phyloP scores from a whole-genome alignment of 2,888 invertebrate genomes.

The Phalera bucephala region DNA sequence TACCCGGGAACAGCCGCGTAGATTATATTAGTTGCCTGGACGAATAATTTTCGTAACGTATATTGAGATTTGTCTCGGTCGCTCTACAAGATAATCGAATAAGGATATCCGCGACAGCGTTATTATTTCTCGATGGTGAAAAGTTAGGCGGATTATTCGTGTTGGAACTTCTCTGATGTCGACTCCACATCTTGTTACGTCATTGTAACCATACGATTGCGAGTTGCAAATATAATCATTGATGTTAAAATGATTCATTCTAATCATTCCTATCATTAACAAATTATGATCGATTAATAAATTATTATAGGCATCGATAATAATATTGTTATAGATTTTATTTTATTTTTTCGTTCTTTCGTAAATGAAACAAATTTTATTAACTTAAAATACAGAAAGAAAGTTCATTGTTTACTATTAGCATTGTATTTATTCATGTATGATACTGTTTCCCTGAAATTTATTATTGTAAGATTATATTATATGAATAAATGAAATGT shows the following conservation, averaged over 20 bases:
- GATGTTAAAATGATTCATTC: slow-evolving; percentile 60
- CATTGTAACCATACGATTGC: slow-evolving; percentile 39
- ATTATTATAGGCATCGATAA: slow-evolving; percentile 15
- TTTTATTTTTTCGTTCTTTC: slow-evolving; percentile 55
- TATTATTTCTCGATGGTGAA: no score
- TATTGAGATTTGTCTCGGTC: no score
- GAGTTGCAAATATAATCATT: slow-evolving; percentile 49
- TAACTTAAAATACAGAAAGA: slow-evolving; percentile 59
- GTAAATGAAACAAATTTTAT: slow-evolving; percentile 52
- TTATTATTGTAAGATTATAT: slow-evolving; percentile 80
- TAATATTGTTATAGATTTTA: slow-evolving; percentile 53
- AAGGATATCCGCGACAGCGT: no score
- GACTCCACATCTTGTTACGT: slow-evolving; percentile 45
- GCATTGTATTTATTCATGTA: slow-evolving; percentile 82
- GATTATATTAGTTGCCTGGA: slow-evolving; percentile 28
- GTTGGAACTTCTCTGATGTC: no score
- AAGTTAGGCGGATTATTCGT: no score
- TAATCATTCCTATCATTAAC: slow-evolving; percentile 74
- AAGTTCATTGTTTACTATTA: slow-evolving; percentile 73
- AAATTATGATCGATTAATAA: slow-evolving; percentile 45
- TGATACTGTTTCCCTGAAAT: slow-evolving; percentile 81
- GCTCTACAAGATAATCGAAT: no score
- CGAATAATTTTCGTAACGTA: no score
- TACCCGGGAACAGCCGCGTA: not conserved
- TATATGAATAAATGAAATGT: slow-evolving; percentile 63